Conservation (phyloP, 1,140 invertebrate genomes). For the Cryptotermes secundus region DNA sequence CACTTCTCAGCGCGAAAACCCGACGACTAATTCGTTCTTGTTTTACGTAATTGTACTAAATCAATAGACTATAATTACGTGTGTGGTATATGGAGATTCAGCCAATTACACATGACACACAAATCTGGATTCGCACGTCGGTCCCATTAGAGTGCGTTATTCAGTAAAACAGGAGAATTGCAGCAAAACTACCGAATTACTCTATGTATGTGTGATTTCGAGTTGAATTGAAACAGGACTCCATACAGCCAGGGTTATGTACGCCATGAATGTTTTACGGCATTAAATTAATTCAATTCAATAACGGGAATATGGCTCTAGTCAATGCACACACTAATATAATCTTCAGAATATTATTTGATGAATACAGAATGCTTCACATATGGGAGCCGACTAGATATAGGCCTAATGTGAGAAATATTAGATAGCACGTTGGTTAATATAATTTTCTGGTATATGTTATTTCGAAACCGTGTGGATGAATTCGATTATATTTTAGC, state of each 20-base stretch:
- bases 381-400: no score
- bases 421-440: no score
- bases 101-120: neutral
- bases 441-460: no score
- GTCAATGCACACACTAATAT: no score
- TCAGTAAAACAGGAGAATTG: neutral
- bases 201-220: no score
- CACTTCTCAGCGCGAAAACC: no score
- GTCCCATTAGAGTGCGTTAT: neutral
- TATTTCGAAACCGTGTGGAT: no score
- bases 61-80: neutral
- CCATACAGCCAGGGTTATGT: neutral
- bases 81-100: neutral
- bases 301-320: neutral
- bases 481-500: no score
- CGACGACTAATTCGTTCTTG: neutral
- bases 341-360: no score
- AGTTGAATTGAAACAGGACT: neutral
- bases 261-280: neutral
- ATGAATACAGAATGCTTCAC: no score
- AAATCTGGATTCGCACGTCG: neutral
- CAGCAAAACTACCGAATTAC: neutral
- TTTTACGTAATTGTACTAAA: neutral
- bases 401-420: no score
- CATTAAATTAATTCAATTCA: neutral